Conservation (phyloP, 2,888 invertebrate species). For the Cerastis rubricosa region DNA sequence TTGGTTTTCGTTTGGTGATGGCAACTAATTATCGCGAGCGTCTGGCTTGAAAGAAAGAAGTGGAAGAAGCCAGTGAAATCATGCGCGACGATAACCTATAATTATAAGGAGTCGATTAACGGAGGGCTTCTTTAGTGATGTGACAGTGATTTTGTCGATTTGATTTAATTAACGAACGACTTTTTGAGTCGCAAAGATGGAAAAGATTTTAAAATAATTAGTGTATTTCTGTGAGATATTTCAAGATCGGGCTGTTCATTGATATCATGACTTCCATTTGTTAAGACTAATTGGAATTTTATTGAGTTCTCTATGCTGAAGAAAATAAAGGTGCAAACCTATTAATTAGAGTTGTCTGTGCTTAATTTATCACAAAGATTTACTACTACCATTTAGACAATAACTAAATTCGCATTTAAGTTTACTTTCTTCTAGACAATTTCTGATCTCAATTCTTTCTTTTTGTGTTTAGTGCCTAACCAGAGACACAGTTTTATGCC, state of each 20-base stretch:
- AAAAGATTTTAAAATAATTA: not conserved
- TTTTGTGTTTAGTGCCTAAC: no score
- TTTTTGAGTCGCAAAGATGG: not conserved
- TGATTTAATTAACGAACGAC: slow-evolving; percentile 2
- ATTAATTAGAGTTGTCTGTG: not conserved
- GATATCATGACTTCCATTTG: not conserved
- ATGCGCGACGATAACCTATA: slow-evolving; percentile 81
- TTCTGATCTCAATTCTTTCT: not conserved
- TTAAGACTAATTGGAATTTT: not conserved
- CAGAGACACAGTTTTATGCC: no score
- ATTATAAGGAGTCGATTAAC: slow-evolving; percentile 80
- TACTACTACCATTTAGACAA: not conserved
- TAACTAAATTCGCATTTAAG: not conserved
- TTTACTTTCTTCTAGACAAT: not conserved
- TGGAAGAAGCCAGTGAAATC: slow-evolving; percentile 83
- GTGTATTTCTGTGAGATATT: not conserved
- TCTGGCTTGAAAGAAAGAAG: slow-evolving; percentile 74
- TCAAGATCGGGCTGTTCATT: not conserved
- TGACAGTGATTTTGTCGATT: slow-evolving; percentile 48
- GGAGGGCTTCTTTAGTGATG: slow-evolving; percentile 74
- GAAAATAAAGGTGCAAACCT: not conserved
- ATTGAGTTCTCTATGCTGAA: not conserved
- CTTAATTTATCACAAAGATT: not conserved
- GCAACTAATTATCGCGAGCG: slow-evolving; percentile 77
- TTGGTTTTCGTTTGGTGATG: slow-evolving; percentile 47